These are phyloP conservation scores for Ectobius pallidus DNA, from an alignment of 2,888 invertebrate genomes.

Conservation along the genomic window DNA sequence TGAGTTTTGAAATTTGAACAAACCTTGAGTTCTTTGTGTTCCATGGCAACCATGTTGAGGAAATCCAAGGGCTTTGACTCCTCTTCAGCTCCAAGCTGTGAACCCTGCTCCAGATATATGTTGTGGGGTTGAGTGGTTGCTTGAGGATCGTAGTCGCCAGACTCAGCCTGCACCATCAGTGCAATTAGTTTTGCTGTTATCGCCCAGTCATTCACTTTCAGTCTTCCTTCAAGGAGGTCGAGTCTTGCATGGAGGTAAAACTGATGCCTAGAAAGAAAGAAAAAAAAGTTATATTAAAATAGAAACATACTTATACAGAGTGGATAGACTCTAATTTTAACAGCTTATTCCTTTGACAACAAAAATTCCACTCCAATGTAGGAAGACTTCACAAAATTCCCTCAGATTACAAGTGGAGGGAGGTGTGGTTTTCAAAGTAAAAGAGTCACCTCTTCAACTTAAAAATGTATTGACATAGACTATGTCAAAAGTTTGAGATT, in stretches of 20 bases:
- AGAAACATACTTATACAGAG: too few relatives aligned
- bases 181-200: slow-evolving; percentile 75
- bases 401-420: too few relatives aligned
- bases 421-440: too few relatives aligned
- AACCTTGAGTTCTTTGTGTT: slow-evolving; percentile 65
- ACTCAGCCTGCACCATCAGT: slow-evolving; percentile 76
- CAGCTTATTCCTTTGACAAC: too few relatives aligned
- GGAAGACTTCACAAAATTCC: too few relatives aligned
- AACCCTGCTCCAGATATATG: slow-evolving; percentile 56
- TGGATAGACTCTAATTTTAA: too few relatives aligned
- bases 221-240: slow-evolving; percentile 74
- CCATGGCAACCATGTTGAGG: slow-evolving; percentile 65
- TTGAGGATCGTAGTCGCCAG: slow-evolving; percentile 70
- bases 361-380: too few relatives aligned
- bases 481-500: too few relatives aligned
- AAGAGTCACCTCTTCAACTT: too few relatives aligned
- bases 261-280: slow-evolving; percentile 65
- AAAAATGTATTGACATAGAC: too few relatives aligned
- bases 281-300: too few relatives aligned
- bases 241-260: slow-evolving; percentile 85
- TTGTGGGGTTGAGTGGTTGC: slow-evolving; percentile 15
- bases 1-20: too few relatives aligned
- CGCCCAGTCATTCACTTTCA: slow-evolving; percentile 72
- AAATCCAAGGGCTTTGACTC: slow-evolving; percentile 68
- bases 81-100: slow-evolving; percentile 62